Evolutionary conservation across 2,113 vertebrate genomes (phyloP).

Genomic region (Merops nubicus): DNA sequence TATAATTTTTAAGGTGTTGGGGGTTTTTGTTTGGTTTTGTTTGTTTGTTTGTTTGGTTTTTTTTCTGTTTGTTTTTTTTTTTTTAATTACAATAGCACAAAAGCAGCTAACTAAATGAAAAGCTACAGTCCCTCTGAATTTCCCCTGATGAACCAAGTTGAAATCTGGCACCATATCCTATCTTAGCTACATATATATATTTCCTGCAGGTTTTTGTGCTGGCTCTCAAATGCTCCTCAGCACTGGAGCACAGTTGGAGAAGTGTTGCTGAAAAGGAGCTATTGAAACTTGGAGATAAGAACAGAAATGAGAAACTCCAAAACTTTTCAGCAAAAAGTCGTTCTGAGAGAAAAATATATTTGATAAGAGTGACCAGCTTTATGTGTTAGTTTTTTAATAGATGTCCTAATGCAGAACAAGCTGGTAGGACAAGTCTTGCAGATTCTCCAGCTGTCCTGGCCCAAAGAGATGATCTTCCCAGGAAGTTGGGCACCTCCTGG

Average conservation of each 20-base stretch:
- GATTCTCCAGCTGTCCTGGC: no score
- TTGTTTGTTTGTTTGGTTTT: no score
- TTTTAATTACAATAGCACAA: neutral
- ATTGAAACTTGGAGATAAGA: neutral
- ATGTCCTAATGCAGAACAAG: no score
- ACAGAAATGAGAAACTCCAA: neutral
- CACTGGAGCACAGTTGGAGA: neutral
- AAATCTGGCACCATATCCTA: neutral
- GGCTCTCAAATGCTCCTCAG: neutral
- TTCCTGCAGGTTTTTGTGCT: neutral
- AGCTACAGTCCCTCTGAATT: neutral
- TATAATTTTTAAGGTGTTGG: no score
- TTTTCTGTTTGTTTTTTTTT: no score
- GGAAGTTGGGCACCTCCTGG: no score
- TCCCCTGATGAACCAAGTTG: neutral
- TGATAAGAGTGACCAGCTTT: no score
- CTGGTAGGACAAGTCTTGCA: no score
- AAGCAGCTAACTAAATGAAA: neutral
- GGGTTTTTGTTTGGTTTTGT: no score
- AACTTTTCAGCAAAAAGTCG: neutral
- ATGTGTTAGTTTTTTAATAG: no score
- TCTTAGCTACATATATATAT: neutral
- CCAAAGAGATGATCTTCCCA: no score
- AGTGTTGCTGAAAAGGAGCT: neutral
- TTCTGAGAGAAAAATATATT: neutral